Conservation (phyloP, 2,113 vertebrate species). For the Progne subis region DNA sequence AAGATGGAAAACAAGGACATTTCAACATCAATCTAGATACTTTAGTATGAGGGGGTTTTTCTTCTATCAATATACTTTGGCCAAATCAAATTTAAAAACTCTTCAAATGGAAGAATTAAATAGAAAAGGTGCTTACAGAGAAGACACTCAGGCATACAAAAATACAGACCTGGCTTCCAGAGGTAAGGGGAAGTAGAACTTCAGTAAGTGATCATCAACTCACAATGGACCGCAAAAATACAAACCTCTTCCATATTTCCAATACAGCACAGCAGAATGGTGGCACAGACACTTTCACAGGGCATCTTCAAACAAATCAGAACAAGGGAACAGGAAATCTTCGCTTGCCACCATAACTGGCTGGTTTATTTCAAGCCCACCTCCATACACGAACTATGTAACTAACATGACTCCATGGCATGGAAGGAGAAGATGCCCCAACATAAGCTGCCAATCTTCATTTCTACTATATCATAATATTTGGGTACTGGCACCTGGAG, state of each 20-base stretch:
- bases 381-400: background rate
- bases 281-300: background rate
- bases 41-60: rapidly evolving
- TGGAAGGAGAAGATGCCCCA: background rate
- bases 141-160: background rate
- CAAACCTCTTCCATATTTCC: background rate
- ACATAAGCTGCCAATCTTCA: background rate
- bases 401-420: background rate
- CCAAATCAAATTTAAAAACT: background rate
- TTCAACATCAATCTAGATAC: background rate
- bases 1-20: background rate
- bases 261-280: background rate
- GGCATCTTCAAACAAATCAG: background rate
- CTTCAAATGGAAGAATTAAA: background rate
- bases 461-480: background rate
- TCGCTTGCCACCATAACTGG: background rate
- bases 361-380: background rate
- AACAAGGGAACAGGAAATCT: background rate
- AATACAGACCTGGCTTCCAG: background rate
- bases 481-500: background rate
- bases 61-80: background rate
- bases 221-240: background rate
- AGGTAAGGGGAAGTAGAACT: background rate
- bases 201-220: background rate
- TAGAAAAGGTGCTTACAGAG: background rate